phyloP scores from a whole-genome alignment of 1,140 invertebrate species.

The Leucophenga varia region DNA sequence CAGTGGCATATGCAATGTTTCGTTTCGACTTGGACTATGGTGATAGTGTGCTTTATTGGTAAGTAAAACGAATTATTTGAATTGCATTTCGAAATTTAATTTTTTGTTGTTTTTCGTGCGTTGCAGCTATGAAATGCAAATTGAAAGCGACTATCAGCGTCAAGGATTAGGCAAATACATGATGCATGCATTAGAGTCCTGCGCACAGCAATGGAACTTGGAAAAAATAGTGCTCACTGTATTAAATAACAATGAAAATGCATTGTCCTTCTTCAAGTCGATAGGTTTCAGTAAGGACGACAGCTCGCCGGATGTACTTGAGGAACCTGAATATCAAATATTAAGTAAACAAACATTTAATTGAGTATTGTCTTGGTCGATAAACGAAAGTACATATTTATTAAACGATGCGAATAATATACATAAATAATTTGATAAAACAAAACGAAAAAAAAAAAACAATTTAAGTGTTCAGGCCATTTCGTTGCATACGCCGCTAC shows the following conservation, averaged over 20 bases:
- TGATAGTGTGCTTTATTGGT: conserved; percentile 79
- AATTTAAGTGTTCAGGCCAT: no score
- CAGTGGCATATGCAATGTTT: conserved; percentile 75
- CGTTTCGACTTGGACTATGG: conserved; percentile 80
- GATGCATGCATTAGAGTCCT: conserved; percentile 74
- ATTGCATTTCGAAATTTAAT: not conserved
- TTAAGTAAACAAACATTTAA: conserved; percentile 57
- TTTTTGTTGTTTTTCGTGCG: not conserved
- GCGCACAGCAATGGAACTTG: conserved; percentile 71
- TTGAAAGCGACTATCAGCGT: conserved; percentile 65
- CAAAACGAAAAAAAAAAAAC: no score
- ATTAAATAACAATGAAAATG: conserved; percentile 72
- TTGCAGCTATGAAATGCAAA: conserved; percentile 80
- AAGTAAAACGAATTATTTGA: conserved; percentile 18
- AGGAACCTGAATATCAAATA: conserved; percentile 60
- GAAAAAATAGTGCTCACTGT: conserved; percentile 81
- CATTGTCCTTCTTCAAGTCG: conserved; percentile 70
- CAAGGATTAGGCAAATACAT: conserved; percentile 81
- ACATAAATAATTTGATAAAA: no score
- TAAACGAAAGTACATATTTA: no score
- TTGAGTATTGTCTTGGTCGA: no score
- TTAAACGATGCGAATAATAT: no score
- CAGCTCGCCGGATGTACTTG: conserved; percentile 59
- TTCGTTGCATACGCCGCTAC: no score
- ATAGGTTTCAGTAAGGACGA: conserved; percentile 62